Evolutionary conservation across 2,113 vertebrate genomes (phyloP).

Genomic region (Notiomystis cincta): DNA sequence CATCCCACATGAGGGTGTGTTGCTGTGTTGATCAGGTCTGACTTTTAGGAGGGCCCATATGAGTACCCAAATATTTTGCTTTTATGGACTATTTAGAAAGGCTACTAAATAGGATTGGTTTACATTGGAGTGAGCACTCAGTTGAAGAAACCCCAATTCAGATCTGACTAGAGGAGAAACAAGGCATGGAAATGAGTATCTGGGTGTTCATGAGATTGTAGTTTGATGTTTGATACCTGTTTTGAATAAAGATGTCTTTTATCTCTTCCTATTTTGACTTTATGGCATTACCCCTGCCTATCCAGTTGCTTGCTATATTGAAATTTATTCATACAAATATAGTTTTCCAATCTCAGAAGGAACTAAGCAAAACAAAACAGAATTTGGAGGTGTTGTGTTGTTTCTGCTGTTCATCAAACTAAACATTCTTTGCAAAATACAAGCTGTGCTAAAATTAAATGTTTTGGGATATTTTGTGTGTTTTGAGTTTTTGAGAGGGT

Average conservation of each 20-base stretch:
- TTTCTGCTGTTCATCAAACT: not conserved
- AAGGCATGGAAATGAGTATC: not conserved
- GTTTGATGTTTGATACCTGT: not conserved
- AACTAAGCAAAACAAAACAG: not conserved
- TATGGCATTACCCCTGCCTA: not conserved
- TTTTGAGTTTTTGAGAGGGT: rapidly evolving
- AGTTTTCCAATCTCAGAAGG: not conserved
- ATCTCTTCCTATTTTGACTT: not conserved
- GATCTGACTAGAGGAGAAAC: not conserved
- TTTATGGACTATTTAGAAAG: not conserved
- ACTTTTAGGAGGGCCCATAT: not conserved
- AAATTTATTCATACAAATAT: not conserved
- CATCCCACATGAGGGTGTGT: not conserved
- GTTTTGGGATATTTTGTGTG: not conserved
- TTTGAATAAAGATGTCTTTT: not conserved
- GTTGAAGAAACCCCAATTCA: not conserved
- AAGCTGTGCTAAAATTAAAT: not conserved
- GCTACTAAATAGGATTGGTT: not conserved
- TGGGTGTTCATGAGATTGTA: not conserved
- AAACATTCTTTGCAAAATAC: not conserved
- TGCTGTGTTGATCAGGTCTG: not conserved
- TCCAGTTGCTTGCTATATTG: not conserved
- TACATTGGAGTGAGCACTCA: not conserved
- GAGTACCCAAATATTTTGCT: not conserved
- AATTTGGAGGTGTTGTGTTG: not conserved